A percentile compares a stretch with the other conserved stretches of the same genome.
Conservation (phyloP, 2,797 vertebrate genomes). For the Pangasius sanitwongsei region DNA sequence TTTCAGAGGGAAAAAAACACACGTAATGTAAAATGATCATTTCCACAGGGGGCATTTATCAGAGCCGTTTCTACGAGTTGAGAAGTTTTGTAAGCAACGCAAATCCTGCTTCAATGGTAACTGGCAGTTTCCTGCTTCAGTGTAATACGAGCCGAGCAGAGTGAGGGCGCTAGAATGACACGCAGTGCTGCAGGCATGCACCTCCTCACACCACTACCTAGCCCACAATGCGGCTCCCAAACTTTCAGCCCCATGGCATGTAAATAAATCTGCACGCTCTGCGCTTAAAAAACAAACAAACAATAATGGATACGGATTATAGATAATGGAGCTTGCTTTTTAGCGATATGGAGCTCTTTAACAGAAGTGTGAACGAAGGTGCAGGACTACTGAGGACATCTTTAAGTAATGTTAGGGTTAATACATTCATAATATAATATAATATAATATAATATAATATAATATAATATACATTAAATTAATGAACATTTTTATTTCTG, state of each 20-base stretch:
- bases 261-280: constrained; percentile 51
- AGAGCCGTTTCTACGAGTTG: constrained; percentile 24
- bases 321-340: neutral
- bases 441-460: neutral
- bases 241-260: constrained; percentile 48
- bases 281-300: constrained; percentile 36
- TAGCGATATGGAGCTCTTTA: constrained; percentile 6
- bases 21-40: constrained; percentile 27
- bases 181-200: constrained; percentile 45
- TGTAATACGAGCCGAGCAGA: constrained; percentile 60
- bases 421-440: neutral
- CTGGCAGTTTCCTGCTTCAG: constrained; percentile 37
- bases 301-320: constrained; percentile 31
- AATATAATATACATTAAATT: neutral
- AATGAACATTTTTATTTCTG: neutral
- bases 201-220: constrained; percentile 49
- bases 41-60: constrained; percentile 24
- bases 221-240: constrained; percentile 40
- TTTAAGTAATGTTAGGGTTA: neutral
- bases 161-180: constrained; percentile 68
- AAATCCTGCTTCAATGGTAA: constrained; percentile 43
- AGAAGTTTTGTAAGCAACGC: constrained; percentile 38
- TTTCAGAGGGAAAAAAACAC: neutral
- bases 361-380: neutral
- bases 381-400: neutral